These are phyloP conservation scores for Gymnothorax reevesii DNA, from an alignment of 2,797 vertebrate genomes.

Conservation along the genomic window DNA sequence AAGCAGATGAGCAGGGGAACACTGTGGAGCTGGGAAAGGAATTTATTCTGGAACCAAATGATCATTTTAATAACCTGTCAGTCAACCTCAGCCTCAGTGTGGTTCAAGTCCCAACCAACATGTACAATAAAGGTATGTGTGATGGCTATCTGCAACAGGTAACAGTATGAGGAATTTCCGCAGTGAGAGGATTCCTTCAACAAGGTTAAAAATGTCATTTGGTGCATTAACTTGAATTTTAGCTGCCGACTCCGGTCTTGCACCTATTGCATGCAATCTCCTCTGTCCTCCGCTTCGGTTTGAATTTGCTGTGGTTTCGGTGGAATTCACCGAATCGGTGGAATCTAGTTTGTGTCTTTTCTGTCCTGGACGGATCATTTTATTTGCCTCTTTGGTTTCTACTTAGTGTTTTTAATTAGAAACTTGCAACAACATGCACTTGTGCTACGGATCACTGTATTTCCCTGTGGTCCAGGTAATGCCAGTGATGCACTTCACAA, in stretches of 20 bases:
- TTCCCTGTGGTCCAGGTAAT: not conserved
- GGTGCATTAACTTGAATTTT: not conserved
- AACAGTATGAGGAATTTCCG: not conserved
- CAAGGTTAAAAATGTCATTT: not conserved
- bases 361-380: not conserved
- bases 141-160: slow-evolving; percentile 2
- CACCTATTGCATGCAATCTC: not conserved
- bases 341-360: not conserved
- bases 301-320: not conserved
- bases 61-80: slow-evolving; percentile 94
- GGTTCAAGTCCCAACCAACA: slow-evolving; percentile 97
- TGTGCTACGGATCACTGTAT: not conserved
- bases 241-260: not conserved
- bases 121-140: slow-evolving; percentile 85
- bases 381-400: not conserved
- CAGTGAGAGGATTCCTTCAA: not conserved
- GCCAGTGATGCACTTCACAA: not conserved
- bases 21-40: slow-evolving; percentile 91
- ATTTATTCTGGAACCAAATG: slow-evolving; percentile 92
- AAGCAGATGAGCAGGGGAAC: slow-evolving; percentile 88
- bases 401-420: not conserved
- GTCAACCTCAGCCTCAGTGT: slow-evolving; percentile 96
- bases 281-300: not conserved
- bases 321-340: too few relatives aligned
- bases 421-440: not conserved